A percentile compares a stretch with the other conserved stretches of the same genome.
Conservation (phyloP, 2,888 invertebrate species). For the Rhagium mordax region DNA sequence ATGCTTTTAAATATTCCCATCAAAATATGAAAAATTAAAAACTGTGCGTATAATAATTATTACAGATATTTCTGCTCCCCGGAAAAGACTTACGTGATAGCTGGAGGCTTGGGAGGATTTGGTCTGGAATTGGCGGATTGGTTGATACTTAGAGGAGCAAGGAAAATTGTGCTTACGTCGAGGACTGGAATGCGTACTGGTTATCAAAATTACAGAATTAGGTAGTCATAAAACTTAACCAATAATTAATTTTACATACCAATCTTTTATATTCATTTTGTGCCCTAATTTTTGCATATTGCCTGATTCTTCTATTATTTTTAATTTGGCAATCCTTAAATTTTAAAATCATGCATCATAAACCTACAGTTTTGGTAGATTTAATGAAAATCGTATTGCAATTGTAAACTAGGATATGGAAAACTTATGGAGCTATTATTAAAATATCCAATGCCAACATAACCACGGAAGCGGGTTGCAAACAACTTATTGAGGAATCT, state of each 20-base stretch:
- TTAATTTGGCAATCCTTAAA: no score
- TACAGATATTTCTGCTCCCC: constrained; percentile 42
- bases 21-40: no score
- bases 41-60: background rate
- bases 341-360: no score
- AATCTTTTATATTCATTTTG: no score
- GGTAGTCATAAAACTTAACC: no score
- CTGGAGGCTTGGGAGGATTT: constrained; percentile 92
- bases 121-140: constrained; percentile 90
- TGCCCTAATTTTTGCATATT: no score
- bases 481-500: constrained; percentile 77
- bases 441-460: constrained; percentile 82
- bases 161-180: constrained; percentile 84
- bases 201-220: constrained; percentile 80
- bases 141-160: constrained; percentile 86
- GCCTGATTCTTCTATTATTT: no score
- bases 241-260: no score
- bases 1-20: no score
- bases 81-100: constrained; percentile 74
- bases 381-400: no score
- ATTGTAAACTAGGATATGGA: constrained; percentile 78
- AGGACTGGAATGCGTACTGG: constrained; percentile 85
- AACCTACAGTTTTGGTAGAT: no score
- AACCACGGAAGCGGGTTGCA: constrained; percentile 80
- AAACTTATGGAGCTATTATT: constrained; percentile 79